Base-by-base conservation (phyloP, 2,797 vertebrate species). In the Eospalax fontanierii region DNA sequence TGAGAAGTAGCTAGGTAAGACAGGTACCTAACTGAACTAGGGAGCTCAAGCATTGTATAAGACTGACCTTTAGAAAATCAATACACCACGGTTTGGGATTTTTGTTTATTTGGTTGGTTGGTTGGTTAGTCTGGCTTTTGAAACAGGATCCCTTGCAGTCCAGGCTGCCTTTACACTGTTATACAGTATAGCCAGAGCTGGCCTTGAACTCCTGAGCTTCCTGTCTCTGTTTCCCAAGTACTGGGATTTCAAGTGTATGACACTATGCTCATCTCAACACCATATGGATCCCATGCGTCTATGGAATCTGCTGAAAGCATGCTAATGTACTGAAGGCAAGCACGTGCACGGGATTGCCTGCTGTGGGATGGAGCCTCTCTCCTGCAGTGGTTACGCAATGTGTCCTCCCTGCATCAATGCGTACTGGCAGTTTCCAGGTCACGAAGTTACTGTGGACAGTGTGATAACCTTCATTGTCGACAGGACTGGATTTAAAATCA, bases 291-390 rank as follows among this genome's bases (percentile, higher is more conserved):
- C 22, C 22, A 6, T 9, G n/a, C 35, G 21, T 66, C 61, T 43
- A 0, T 11, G 19, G 46, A 40, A 66, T 4, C 38, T 46, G 14
- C 59, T 4, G 5, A 33, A 30, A 35, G 11, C 0, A 5, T 1
- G 0, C 61, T 19, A 0, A 4, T 8, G 4, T 19, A 16, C 33
- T 40, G 22, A 35, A 28, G n/a, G 10, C 40, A 40, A 18, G 33
- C 4, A 0, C 3, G 0, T 10, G 19, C 21, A 30, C 54, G 19
- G 4, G 35, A 18, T 28, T 22, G 35, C 26, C n/a, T 68, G 21
- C 84, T 54, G 35, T 90, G 28, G 22, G 46, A 59, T 26, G 50
- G 65, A 82, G 57, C 22, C 59, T 90, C 78, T 61, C 89, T 71
- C 68, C 33, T 57, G 24, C 11, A 30, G 46, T 30, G 24, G 89